These are phyloP conservation scores for Sebastes glaucus DNA, from an alignment of 2,797 vertebrate species.

Conservation along the genomic window DNA sequence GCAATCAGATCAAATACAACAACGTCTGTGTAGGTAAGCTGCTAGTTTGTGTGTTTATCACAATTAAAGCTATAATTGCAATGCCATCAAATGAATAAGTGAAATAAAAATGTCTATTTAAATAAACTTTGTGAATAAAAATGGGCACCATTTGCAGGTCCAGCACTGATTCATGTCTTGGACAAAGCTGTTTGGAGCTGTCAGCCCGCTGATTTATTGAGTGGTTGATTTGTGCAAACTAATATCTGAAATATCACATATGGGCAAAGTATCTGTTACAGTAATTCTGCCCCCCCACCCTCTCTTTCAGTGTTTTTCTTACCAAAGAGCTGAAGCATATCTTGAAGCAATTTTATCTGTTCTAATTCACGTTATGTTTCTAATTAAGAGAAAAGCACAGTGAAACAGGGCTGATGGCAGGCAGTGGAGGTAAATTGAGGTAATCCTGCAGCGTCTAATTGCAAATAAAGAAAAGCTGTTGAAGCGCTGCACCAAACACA, in stretches of 20 bases:
- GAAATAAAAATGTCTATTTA: conserved; percentile 5
- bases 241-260: neutral
- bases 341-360: conserved; percentile 7
- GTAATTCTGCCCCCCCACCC: neutral
- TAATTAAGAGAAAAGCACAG: conserved; percentile 34
- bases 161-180: neutral
- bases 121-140: neutral
- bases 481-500: conserved; percentile 50
- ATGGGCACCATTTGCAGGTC: neutral
- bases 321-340: neutral
- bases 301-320: neutral
- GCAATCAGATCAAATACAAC: neutral
- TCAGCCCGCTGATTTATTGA: neutral
- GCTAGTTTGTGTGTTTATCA: neutral
- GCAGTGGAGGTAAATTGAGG: conserved; percentile 38
- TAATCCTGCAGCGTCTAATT: conserved; percentile 56
- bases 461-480: conserved; percentile 53
- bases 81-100: neutral
- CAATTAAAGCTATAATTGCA: neutral
- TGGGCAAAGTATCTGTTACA: neutral
- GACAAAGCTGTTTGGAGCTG: neutral
- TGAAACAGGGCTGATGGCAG: conserved; percentile 34
- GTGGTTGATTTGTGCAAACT: neutral
- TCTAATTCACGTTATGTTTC: conserved; percentile 34
- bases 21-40: neutral